A percentile compares a stretch with the other conserved stretches of the same genome.
Conservation (phyloP, 2,797 vertebrate species). For the Sibirionetta formosa region DNA sequence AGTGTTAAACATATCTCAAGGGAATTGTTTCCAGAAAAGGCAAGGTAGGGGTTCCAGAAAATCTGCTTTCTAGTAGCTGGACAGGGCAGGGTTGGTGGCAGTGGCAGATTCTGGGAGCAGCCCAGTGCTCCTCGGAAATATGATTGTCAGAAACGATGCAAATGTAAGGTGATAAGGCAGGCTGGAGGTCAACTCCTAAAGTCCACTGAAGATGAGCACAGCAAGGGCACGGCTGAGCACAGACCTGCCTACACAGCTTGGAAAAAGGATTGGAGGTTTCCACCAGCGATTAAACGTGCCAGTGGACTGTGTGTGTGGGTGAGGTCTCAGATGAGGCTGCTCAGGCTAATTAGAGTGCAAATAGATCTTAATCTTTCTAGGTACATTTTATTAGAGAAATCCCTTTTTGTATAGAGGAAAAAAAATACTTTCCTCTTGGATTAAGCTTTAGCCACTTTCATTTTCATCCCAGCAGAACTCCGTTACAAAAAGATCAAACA, state of each 20-base stretch:
- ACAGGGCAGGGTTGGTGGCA: background rate
- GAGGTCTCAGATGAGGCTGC: background rate
- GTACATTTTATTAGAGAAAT: background rate
- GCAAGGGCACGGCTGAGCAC: background rate
- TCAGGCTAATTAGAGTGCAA: background rate
- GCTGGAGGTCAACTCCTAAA: background rate
- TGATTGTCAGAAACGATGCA: background rate
- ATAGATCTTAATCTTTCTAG: background rate
- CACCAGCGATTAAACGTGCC: background rate
- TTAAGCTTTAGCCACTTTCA: background rate
- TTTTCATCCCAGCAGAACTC: slow-evolving; percentile 48
- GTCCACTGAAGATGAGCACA: background rate
- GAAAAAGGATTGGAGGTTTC: background rate
- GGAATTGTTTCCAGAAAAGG: background rate
- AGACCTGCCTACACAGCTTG: background rate
- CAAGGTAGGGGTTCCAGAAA: background rate
- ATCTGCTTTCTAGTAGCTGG: background rate
- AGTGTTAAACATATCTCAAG: background rate
- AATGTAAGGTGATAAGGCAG: background rate
- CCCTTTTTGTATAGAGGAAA: fast-evolving
- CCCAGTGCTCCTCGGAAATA: slow-evolving; percentile 21
- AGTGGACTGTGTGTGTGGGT: fast-evolving
- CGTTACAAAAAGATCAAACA: background rate
- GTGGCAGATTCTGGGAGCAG: background rate
- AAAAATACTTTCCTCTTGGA: background rate